Evolutionary conservation across 2,888 invertebrate genomes (phyloP).

Genomic region (Volucella zonaria): DNA sequence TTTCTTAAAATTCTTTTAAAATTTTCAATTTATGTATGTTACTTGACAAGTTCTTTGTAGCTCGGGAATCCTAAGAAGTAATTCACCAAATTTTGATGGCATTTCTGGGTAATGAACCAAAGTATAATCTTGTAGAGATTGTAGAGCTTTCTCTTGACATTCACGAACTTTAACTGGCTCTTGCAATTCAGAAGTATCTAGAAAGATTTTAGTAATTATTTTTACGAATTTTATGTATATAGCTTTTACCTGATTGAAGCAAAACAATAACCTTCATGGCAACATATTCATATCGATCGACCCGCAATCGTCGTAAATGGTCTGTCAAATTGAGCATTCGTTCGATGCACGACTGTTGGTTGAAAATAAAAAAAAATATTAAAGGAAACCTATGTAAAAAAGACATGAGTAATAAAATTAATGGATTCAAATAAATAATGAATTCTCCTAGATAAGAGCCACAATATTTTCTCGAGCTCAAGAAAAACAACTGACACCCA

Average conservation of each 20-base stretch:
- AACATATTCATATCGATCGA: conserved; percentile 98
- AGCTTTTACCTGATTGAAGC: conserved; percentile 91
- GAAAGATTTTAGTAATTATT: conserved; percentile 6
- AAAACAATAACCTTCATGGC: conserved; percentile 97
- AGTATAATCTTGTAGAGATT: conserved; percentile 96
- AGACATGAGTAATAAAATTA: background rate
- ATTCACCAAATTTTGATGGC: conserved; percentile 97
- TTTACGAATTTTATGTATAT: background rate
- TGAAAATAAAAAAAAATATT: conserved; percentile 1
- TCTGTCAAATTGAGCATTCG: conserved; percentile 97
- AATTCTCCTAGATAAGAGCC: too few relatives aligned
- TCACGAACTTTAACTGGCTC: conserved; percentile 97
- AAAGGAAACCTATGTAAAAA: background rate
- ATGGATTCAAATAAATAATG: too few relatives aligned
- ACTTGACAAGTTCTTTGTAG: conserved; percentile 97
- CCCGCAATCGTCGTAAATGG: conserved; percentile 92
- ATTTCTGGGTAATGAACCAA: conserved; percentile 94
- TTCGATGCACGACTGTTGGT: conserved; percentile 90
- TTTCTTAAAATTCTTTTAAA: background rate
- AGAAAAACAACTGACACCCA: too few relatives aligned
- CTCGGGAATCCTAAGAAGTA: conserved; percentile 95
- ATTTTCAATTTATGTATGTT: conserved; percentile 62
- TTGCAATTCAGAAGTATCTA: conserved; percentile 95
- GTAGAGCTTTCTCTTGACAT: conserved; percentile 96
- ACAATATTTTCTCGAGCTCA: too few relatives aligned